Evolutionary conservation across 1,140 invertebrate species (phyloP), one percentile per base, ranked within the genome.

Genomic region (Pararge aegeria): DNA sequence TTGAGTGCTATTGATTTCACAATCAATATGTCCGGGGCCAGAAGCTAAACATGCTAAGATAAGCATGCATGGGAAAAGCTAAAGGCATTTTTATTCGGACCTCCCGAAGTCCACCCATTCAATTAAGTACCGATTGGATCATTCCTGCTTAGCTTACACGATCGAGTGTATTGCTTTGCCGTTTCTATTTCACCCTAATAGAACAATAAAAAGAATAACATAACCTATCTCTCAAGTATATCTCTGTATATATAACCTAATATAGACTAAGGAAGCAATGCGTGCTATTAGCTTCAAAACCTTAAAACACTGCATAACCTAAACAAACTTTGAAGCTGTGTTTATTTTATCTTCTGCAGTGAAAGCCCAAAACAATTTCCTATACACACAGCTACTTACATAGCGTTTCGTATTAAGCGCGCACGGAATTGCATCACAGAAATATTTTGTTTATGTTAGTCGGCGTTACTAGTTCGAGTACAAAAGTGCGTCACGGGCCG

Each of bases 401-500:
- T 10, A 13, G 13, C 18, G 38, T 18, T 42, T 42, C 38, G 13
- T 42, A 30, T 52, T 27, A n/a, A n/a, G n/a, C n/a, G 55, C 15
- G 16, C 40, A n/a, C 3, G 44, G 15, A 55, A 55, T 61, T 55
- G 56, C 49, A 44, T 62, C 54, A 62, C 37, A 62, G 18, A 46
- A 52, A 62, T 46, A 52, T 62, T 56, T 62, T 55, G 53, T 61
- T 50, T 55, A 42, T 51, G 37, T 37, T 44, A 55, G 53, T 24
- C 13, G 21, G 20, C 24, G 27, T 50, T 61, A 65, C 69, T 59
- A 61, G 62, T 62, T 62, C 70, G 72, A 76, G 77, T 78, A 80
- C 78, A 79, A 75, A 76, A 78, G 75, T 80, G 75, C 82, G 82
- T 85, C 80, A 78, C 71, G 61, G 69, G 20, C 44, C 72, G 81